A percentile compares a stretch with the other conserved stretches of the same genome.
These are phyloP conservation scores for Montipora capitata DNA, from an alignment of 92 coral and sea anemone species.

Conservation along the genomic window DNA sequence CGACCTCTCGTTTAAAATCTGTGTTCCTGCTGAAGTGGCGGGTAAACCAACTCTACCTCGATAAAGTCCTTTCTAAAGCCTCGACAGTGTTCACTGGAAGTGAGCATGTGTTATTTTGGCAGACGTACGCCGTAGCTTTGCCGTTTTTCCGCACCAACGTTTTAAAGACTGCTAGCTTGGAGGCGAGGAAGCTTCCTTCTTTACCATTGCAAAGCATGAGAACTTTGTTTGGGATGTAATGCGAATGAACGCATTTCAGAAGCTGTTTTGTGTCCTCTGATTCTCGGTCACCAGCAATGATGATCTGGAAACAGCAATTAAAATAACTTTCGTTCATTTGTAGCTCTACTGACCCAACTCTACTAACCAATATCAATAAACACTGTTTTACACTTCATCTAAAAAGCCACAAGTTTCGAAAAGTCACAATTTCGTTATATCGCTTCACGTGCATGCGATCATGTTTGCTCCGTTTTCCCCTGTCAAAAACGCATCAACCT, in stretches of 20 bases:
- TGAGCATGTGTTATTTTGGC: constrained; percentile 90
- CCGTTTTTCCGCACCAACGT: constrained; percentile 81
- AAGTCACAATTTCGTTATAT: too few relatives aligned
- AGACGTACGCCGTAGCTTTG: constrained; percentile 96
- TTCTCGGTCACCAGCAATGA: constrained; percentile 91
- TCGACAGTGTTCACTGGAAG: constrained; percentile 91
- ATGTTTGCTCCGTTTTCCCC: too few relatives aligned
- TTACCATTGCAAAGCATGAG: constrained; percentile 86
- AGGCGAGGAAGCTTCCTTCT: constrained; percentile 83
- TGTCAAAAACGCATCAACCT: too few relatives aligned
- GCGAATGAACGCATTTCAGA: constrained; percentile 83
- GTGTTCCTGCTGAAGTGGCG: neutral
- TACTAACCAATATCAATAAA: too few relatives aligned
- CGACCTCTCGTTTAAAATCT: neutral
- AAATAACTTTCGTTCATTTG: too few relatives aligned
- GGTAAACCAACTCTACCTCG: constrained; percentile 21
- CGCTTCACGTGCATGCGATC: too few relatives aligned
- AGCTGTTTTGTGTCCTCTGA: constrained; percentile 91
- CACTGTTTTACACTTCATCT: too few relatives aligned
- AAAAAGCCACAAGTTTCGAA: too few relatives aligned
- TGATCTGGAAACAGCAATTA: constrained; percentile 75
- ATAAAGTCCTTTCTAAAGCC: constrained; percentile 78
- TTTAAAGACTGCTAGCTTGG: constrained; percentile 87
- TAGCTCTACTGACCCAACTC: too few relatives aligned
- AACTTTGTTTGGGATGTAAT: constrained; percentile 92